A percentile compares a stretch with the other conserved stretches of the same genome.
Evolutionary conservation across 2,113 vertebrate species (phyloP).

Genomic region (Fukomys damarensis): DNA sequence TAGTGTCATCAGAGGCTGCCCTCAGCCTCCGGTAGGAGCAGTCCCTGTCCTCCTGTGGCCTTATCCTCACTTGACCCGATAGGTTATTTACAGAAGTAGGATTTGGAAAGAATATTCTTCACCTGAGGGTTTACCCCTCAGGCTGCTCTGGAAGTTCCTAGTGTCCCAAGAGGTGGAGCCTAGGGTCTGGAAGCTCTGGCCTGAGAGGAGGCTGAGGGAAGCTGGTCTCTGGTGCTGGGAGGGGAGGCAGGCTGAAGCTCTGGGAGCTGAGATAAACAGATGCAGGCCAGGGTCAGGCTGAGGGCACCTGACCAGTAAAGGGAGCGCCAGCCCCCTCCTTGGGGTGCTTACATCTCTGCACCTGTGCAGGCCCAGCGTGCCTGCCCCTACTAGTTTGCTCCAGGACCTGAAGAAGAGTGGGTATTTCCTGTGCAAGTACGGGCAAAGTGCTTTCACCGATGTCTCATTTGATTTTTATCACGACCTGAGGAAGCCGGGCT

Average conservation of each 20-base stretch:
- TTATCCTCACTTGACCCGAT: background rate
- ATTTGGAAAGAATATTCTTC: constrained; percentile 14
- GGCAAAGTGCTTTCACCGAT: constrained; percentile 36
- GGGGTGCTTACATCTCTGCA: background rate
- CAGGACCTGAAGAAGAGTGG: background rate
- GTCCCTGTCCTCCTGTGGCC: background rate
- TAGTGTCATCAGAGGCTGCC: background rate
- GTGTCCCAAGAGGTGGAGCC: background rate
- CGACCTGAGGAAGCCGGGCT: background rate
- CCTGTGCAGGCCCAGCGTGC: background rate
- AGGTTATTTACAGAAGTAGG: constrained; percentile 52
- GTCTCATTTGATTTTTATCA: background rate
- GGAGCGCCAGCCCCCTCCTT: background rate
- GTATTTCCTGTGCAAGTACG: constrained; percentile 57
- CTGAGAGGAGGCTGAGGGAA: background rate
- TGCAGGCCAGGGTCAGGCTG: background rate
- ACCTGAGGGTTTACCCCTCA: constrained; percentile 1
- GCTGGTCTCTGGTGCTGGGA: background rate
- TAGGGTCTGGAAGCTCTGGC: background rate
- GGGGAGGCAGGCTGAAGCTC: background rate
- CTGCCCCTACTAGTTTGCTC: background rate
- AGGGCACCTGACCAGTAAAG: background rate
- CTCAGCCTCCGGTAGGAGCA: background rate
- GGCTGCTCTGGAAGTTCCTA: background rate
- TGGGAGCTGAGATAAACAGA: background rate